Percentiles rank a stretch among this genome's conserved stretches.
Evolutionary conservation across 92 coral and sea anemone genomes (phyloP).

Genomic region (Heteractis magnifica): DNA sequence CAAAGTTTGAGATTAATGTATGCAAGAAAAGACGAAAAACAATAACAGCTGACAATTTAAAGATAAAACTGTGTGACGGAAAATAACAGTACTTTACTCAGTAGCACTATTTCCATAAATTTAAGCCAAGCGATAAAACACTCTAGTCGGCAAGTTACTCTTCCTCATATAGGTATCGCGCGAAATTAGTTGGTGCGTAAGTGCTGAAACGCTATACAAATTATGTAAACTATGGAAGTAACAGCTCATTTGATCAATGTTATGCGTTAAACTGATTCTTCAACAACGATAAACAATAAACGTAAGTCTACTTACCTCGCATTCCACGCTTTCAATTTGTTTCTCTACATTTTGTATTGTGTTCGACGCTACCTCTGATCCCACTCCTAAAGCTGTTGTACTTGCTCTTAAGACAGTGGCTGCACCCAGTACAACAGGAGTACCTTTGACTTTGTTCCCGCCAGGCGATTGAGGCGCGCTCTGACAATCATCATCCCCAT

Average conservation of each 20-base stretch:
- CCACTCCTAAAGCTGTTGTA: conserved; percentile 76
- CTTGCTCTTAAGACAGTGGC: conserved; percentile 73
- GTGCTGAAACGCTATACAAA: conserved; percentile 20
- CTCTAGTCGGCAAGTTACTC: background rate
- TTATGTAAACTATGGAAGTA: background rate
- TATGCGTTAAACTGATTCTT: background rate
- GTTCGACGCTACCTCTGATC: conserved; percentile 55
- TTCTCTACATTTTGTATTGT: conserved; percentile 65
- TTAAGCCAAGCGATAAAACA: background rate
- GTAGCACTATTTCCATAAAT: no score
- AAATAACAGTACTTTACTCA: background rate
- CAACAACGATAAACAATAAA: conserved; percentile 13
- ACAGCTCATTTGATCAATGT: conserved; percentile 14
- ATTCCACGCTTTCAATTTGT: conserved; percentile 68
- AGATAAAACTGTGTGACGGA: background rate
- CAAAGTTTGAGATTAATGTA: background rate
- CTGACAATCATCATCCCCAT: background rate
- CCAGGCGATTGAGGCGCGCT: conserved; percentile 10
- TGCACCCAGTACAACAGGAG: conserved; percentile 72
- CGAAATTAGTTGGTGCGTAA: background rate
- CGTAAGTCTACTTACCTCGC: conserved; percentile 49
- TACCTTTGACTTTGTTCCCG: conserved; percentile 47
- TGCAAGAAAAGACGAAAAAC: background rate
- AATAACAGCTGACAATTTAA: background rate
- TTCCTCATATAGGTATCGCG: conserved; percentile 6